Evolutionary conservation across 2,888 invertebrate genomes (phyloP).

Genomic region (Cybosia mesomella): DNA sequence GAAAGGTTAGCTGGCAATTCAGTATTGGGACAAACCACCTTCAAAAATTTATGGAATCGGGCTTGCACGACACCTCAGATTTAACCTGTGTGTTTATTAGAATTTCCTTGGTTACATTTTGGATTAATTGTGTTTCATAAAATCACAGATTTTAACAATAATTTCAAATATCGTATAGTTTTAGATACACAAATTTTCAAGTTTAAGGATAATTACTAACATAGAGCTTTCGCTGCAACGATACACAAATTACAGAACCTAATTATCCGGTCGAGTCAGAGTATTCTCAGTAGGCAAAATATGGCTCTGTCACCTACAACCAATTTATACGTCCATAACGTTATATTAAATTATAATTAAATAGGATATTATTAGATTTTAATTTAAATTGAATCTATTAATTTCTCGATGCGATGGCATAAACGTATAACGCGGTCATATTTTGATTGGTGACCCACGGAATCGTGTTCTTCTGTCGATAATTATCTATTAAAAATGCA

Average conservation of each 20-base stretch:
- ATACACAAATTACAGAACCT: neutral
- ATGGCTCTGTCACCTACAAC: constrained; percentile 1
- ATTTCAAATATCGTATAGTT: no score
- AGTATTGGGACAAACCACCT: no score
- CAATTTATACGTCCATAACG: constrained; percentile 1
- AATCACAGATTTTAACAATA: no score
- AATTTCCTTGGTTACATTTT: no score
- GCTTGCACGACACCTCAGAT: no score
- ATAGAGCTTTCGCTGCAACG: neutral
- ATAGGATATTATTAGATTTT: constrained; percentile 1
- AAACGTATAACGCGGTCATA: neutral
- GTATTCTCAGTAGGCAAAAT: neutral
- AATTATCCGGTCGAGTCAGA: neutral
- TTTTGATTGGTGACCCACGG: constrained; percentile 21
- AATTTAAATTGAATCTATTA: constrained; percentile 2
- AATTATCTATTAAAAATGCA: constrained; percentile 12
- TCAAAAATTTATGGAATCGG: no score
- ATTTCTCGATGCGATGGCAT: neutral
- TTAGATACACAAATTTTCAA: no score
- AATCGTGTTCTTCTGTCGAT: constrained; percentile 1
- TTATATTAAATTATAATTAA: no score
- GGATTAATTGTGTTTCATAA: no score
- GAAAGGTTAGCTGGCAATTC: no score
- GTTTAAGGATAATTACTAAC: neutral
- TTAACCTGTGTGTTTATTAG: no score